Conservation (phyloP, 2,113 vertebrate species). For the Arizona elegans region DNA sequence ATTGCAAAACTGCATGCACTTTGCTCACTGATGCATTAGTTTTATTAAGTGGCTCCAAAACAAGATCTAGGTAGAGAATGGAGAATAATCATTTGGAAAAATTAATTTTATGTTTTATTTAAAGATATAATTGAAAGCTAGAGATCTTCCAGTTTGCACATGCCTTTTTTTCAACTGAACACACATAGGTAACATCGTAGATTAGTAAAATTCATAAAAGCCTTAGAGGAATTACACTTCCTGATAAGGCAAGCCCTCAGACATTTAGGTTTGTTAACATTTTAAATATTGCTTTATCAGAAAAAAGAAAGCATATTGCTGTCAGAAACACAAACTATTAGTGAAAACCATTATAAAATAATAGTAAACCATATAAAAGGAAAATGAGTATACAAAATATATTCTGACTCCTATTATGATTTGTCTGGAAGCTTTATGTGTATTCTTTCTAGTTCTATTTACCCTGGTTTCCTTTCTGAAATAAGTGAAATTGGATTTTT, state of each 20-base stretch:
- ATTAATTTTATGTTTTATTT: constrained; percentile 27
- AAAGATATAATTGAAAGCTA: constrained; percentile 39
- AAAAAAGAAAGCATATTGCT: constrained; percentile 28
- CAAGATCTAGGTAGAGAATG: constrained; percentile 2
- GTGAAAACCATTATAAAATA: constrained; percentile 51
- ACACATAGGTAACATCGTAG: background rate
- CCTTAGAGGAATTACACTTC: constrained; percentile 39
- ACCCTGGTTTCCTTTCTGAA: constrained; percentile 42
- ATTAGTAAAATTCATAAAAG: constrained; percentile 14
- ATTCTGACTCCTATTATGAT: background rate
- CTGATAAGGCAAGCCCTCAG: constrained; percentile 44
- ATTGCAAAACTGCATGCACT: constrained; percentile 35
- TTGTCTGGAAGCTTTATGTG: constrained; percentile 17
- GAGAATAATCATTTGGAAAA: constrained; percentile 42
- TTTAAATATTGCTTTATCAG: constrained; percentile 49
- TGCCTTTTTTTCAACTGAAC: background rate
- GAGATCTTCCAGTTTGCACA: constrained; percentile 6
- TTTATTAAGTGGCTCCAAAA: constrained; percentile 20
- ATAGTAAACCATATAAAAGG: constrained; percentile 18
- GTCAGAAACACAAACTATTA: constrained; percentile 44
- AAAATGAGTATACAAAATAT: constrained; percentile 30
- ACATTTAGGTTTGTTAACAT: constrained; percentile 41
- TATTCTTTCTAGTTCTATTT: constrained; percentile 45
- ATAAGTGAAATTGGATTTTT: constrained; percentile 33
- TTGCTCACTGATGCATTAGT: constrained; percentile 39